These are phyloP conservation scores for Schizopygopsis malacanthus DNA, from an alignment of 2,797 vertebrate species.

Conservation along the genomic window DNA sequence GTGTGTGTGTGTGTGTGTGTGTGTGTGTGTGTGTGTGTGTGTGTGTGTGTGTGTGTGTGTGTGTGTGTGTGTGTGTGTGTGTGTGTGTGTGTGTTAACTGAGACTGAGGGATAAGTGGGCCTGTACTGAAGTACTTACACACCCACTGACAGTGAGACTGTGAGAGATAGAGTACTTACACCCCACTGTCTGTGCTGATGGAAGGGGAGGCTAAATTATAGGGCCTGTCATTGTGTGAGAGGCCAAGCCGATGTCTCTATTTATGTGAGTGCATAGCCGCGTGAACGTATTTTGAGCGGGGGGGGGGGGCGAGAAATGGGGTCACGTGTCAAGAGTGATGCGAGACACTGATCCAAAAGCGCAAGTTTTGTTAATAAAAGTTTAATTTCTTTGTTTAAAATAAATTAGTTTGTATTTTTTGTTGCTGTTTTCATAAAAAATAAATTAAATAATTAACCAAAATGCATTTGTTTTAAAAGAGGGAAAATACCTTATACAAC, in stretches of 20 bases:
- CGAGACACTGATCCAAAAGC: too few species aligned
- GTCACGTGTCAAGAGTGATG: too few species aligned
- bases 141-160: constrained; percentile 27
- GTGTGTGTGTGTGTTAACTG: not conserved
- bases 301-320: too few species aligned
- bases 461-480: too few species aligned
- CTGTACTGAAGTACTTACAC: constrained; percentile 32
- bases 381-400: too few species aligned
- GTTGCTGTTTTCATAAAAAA: too few species aligned
- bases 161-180: constrained; percentile 41
- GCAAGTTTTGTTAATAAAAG: too few species aligned
- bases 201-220: constrained; percentile 44
- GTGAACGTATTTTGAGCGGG: too few species aligned
- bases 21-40: not conserved
- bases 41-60: not conserved
- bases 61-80: not conserved
- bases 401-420: too few species aligned
- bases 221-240: constrained; percentile 12
- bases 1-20: not conserved
- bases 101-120: constrained; percentile 12
- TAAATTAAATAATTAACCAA: too few species aligned
- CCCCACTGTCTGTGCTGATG: constrained; percentile 35
- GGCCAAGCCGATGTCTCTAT: constrained; percentile 19
- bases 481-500: too few species aligned
- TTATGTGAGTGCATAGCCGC: constrained; percentile 37